Evolutionary conservation across 2,797 vertebrate genomes (phyloP).

Genomic region (Labroides dimidiatus): DNA sequence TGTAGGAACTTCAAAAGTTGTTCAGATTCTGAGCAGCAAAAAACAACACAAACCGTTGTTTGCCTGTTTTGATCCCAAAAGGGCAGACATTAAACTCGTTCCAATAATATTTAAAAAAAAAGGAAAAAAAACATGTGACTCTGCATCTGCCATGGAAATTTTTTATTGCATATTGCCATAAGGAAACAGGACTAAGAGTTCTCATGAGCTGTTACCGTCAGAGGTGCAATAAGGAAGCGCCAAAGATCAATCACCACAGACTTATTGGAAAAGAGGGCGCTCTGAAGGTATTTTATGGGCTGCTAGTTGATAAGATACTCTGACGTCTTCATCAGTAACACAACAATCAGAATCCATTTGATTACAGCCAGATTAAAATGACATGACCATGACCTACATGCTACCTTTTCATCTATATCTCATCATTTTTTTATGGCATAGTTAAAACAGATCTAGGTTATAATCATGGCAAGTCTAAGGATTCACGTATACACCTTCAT

Average conservation of each 20-base stretch:
- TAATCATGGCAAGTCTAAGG: neutral
- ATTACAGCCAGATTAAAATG: neutral
- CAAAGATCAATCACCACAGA: constrained; percentile 25
- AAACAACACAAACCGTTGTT: neutral
- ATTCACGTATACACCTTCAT: neutral
- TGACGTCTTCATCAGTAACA: neutral
- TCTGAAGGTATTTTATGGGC: constrained; percentile 32
- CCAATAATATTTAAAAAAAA: too few relatives aligned
- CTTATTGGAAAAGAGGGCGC: neutral
- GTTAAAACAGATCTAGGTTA: neutral
- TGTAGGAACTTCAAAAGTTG: neutral
- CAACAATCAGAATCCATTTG: neutral
- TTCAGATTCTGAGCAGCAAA: neutral
- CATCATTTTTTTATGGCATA: neutral
- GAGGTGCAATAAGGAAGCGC: constrained; percentile 44
- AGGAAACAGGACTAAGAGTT: neutral
- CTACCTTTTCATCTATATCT: neutral
- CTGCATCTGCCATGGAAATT: neutral
- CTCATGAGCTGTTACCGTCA: neutral
- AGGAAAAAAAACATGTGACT: constrained; percentile 3
- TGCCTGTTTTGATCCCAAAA: neutral
- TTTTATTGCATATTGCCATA: constrained; percentile 46
- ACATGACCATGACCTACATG: neutral
- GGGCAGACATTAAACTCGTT: neutral
- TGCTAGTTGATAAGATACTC: neutral